These are phyloP conservation scores for Drosophila sulfurigaster DNA, from an alignment of 1,140 invertebrate species.

Conservation along the genomic window DNA sequence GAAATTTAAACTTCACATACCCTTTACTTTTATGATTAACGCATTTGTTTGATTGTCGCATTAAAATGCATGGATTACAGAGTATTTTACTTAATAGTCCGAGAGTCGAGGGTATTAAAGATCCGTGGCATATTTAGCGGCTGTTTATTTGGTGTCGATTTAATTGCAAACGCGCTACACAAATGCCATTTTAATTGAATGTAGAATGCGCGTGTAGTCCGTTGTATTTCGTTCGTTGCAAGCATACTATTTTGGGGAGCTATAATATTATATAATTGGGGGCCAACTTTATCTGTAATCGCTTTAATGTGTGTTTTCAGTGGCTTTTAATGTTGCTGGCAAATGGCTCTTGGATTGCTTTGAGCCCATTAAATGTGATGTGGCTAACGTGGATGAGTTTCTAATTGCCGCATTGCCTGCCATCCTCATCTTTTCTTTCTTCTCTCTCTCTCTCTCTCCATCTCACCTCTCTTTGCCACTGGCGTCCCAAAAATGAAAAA, in stretches of 20 bases:
- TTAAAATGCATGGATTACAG: not conserved
- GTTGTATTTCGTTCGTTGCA: not conserved
- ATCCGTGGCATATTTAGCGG: not conserved
- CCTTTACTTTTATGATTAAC: no score
- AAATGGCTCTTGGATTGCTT: slow-evolving; percentile 70
- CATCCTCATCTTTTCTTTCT: no score
- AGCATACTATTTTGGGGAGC: slow-evolving; percentile 21
- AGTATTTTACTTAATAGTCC: not conserved
- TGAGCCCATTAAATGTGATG: slow-evolving; percentile 62
- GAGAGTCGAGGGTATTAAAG: slow-evolving; percentile 7
- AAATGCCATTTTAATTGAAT: slow-evolving; percentile 41
- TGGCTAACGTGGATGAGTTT: slow-evolving; percentile 44
- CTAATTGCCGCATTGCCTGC: slow-evolving; percentile 39
- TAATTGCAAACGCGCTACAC: slow-evolving; percentile 24
- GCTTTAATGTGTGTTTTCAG: slow-evolving; percentile 72
- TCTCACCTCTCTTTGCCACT: not conserved
- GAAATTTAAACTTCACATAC: no score
- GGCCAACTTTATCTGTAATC: slow-evolving; percentile 43
- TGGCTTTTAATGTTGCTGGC: slow-evolving; percentile 69
- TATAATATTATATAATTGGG: slow-evolving; percentile 24
- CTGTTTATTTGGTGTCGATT: slow-evolving; percentile 31
- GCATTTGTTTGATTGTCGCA: no score
- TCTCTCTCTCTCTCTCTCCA: no score
- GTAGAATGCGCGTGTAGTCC: not conserved
- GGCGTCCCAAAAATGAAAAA: not conserved